Evolutionary conservation across 2,797 vertebrate species (phyloP).

Genomic region (Lagodon rhomboides): DNA sequence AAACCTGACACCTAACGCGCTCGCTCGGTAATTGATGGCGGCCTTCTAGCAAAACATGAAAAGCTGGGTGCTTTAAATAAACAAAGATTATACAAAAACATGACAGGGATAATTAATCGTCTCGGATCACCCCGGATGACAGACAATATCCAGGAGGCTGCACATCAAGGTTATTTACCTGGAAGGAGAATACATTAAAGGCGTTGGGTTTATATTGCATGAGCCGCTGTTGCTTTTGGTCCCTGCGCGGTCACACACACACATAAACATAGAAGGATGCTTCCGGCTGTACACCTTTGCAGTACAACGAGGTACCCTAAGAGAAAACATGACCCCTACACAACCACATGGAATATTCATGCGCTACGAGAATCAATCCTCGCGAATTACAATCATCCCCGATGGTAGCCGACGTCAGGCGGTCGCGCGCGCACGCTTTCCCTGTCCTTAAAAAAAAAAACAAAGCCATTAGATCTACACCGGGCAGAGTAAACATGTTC

Average conservation of each 20-base stretch:
- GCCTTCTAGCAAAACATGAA: slow-evolving; percentile 26
- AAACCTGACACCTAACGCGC: background rate
- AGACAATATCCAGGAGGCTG: slow-evolving; percentile 48
- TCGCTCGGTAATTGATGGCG: slow-evolving; percentile 23
- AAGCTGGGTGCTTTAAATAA: slow-evolving; percentile 42
- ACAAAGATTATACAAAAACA: slow-evolving; percentile 46
- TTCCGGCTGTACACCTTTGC: slow-evolving; percentile 23
- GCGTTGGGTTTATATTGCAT: slow-evolving; percentile 43
- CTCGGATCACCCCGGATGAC: slow-evolving; percentile 28
- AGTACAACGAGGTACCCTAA: slow-evolving; percentile 37
- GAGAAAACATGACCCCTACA: slow-evolving; percentile 31
- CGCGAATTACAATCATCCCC: slow-evolving; percentile 23
- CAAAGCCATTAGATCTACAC: slow-evolving; percentile 23
- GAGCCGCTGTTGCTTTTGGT: slow-evolving; percentile 18
- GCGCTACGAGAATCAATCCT: slow-evolving; percentile 25
- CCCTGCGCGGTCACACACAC: slow-evolving; percentile 1
- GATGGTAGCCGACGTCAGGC: slow-evolving; percentile 22
- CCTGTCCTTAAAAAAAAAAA: slow-evolving; percentile 11
- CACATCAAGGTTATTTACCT: slow-evolving; percentile 64
- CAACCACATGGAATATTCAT: slow-evolving; percentile 37
- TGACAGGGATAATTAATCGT: slow-evolving; percentile 48
- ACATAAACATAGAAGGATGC: slow-evolving; percentile 2
- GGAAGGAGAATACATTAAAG: slow-evolving; percentile 54
- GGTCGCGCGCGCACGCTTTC: background rate
- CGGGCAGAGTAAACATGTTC: slow-evolving; percentile 4